Evolutionary conservation across 2,888 invertebrate species (phyloP), one percentile per base, ranked within the genome.

Genomic region (Ochropleura plecta): DNA sequence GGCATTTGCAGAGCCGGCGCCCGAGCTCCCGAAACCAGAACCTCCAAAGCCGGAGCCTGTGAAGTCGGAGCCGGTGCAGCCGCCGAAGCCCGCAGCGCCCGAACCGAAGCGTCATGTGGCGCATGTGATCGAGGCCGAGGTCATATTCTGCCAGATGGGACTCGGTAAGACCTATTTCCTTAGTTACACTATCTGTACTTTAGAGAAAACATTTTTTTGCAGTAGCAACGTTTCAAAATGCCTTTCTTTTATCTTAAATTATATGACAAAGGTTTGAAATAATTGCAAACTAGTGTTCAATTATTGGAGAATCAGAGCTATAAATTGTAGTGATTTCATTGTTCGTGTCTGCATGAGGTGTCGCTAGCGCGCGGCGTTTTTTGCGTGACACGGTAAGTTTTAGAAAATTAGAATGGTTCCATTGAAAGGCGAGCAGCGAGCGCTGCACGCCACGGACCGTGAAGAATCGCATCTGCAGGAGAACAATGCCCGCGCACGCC

Each of bases 131-230:
- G 97, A 97, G 89, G 97, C 98, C 62, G 97, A 97, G 90, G 97
- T 97, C 84, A 97, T 98, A 89, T 98, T 98, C 95, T 97, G 97
- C 92, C 97, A 97, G 93, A 97, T 98, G 97, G 98, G 98, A 88
- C 94, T 98, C 70, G 98, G 98, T 98, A 91, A 97, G 95, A 74
- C 48, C 18, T 62, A 63, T 30, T 68, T 79, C 67, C 40, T 69
- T 71, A 71, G 55, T 64, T 73, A 48, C 10, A 18, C 20, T 66
- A 53, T 60, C 53, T 46, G 12, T 49, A 70, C 12, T 51, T 30
- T 14, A 0, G 44, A n/a, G 48, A 6, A 12, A 8, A 40, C 2
- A 16, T 18, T 20, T n/a, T 44, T 62, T 76, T 18, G 7, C 51
- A 60, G 30, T 42, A 10, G 8, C 59, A 59, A 53, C 40, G 3